Base-by-base conservation (phyloP, 2,888 invertebrate genomes). In the Acanthosoma haemorrhoidale region DNA sequence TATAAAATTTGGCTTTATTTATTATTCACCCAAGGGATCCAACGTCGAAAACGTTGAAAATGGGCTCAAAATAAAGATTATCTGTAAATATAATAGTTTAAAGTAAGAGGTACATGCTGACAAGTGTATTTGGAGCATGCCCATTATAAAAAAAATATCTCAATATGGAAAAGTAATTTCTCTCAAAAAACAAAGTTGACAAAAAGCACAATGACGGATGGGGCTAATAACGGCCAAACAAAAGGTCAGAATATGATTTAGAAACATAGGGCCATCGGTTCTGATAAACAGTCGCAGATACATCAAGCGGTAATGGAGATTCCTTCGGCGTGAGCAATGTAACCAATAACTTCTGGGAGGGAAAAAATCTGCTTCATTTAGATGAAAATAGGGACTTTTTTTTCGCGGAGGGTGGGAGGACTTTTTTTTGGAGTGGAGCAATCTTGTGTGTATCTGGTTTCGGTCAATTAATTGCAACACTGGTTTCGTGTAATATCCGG, bases 181-280 rank as follows among this genome's bases (percentile, higher is more conserved):
- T n/a, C n/a, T n/a, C n/a, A n/a, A n/a, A n/a, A n/a, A n/a, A n/a
- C n/a, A n/a, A n/a, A n/a, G n/a, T n/a, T n/a, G n/a, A n/a, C n/a
- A n/a, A n/a, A n/a, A n/a, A n/a, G n/a, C n/a, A n/a, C n/a, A n/a
- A n/a, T 51, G 51, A 51, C 51, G 29, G 51, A 51, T 51, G 25
- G 51, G 13, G 1, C 25, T 25, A 51, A 51, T 51, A 51, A 51
- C 25, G 25, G 51, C 13, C 51, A 25, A n/a, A n/a, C n/a, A n/a
- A n/a, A n/a, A 51, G 51, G 29, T 51, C 51, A 25, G 51, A n/a
- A 51, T 51, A 51, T 51, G 51, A 51, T 51, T 51, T 51, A 51
- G 51, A 51, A 51, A 51, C 51, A 51, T 51, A 51, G 51, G 51
- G 51, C 25, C n/a, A n/a, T n/a, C 51, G n/a, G 51, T 51, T 43